Conservation (phyloP, 2,888 invertebrate genomes). For the Apocheima hispidaria region DNA sequence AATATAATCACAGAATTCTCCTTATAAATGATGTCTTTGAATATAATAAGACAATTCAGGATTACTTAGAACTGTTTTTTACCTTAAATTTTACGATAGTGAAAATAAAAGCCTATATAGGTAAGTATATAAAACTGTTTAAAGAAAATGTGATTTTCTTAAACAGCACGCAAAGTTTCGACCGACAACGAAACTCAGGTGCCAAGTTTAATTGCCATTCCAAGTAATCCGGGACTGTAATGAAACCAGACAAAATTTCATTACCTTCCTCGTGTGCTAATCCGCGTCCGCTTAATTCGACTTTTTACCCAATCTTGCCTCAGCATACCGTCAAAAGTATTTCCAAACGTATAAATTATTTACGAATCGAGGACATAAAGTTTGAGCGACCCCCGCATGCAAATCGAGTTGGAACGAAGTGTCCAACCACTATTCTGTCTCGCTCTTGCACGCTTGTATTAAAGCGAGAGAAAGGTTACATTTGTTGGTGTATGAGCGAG, state of each 20-base stretch:
- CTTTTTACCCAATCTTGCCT: slow-evolving; percentile 78
- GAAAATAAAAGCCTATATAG: no score
- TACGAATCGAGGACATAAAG: slow-evolving; percentile 85
- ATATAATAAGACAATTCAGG: no score
- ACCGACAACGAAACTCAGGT: background rate
- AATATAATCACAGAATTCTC: no score
- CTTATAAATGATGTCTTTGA: no score
- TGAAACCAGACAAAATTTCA: slow-evolving; percentile 47
- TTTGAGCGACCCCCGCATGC: slow-evolving; percentile 84
- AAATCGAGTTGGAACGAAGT: slow-evolving; percentile 85
- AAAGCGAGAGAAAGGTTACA: slow-evolving; percentile 56
- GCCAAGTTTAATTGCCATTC: slow-evolving; percentile 25
- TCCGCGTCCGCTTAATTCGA: slow-evolving; percentile 74
- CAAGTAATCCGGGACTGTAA: slow-evolving; percentile 53
- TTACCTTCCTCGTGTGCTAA: slow-evolving; percentile 65
- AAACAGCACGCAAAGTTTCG: background rate
- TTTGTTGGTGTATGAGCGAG: slow-evolving; percentile 65
- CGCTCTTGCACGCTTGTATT: slow-evolving; percentile 61
- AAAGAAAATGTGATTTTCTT: no score
- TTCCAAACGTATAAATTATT: slow-evolving; percentile 85
- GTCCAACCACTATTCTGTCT: slow-evolving; percentile 71
- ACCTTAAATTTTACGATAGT: no score
- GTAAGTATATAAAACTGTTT: no score
- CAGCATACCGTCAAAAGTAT: slow-evolving; percentile 82
- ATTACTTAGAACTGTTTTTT: no score